Evolutionary conservation across 1,140 invertebrate species (phyloP), one percentile per base, ranked within the genome.

Genomic region (Chymomyza costata): DNA sequence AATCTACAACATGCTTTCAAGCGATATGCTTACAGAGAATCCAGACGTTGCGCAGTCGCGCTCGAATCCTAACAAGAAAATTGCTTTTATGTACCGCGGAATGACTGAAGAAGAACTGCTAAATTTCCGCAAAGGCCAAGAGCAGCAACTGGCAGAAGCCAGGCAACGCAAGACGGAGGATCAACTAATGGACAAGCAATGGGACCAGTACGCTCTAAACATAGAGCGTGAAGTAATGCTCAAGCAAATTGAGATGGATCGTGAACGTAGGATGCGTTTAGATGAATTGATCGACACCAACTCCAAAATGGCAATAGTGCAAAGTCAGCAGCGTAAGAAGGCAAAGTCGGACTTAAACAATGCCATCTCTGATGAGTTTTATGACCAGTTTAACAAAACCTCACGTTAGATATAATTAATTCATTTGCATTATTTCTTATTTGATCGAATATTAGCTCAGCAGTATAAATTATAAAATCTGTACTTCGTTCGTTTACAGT

Each of bases 11-110:
- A 90, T 91, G 65, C 87, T 95, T 35, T 93, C 92, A 10, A 93
- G 94, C 11, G 95, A 96, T 82, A 91, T 97, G 85, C 87, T 97
- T 21, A 94, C 91, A 1, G 95, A 97, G 86, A 93, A 94, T 66
- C 92, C 90, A 0, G 91, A 93, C 45, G 90, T 91, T 1, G 91
- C 92, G 0, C 89, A 91, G 50, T 95, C 93, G 67, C 90, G 89
- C n/a, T 89, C 92, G 31, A 93, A 94, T 17, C 89, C 92, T 1
- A 88, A 91, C 67, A 90, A 91, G 57, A 89, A 89, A 50, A 90
- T 94, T 37, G 89, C 90, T 8, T 91, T 90, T 55, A 89, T 92
- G 70, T 96, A 94, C 87, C 95, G 95, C 85, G 95, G 95, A 18
- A 94, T 95, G 92, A 91, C 90, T 8, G 87, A 89, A 13, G 91